Conservation (phyloP, 2,888 invertebrate genomes). For the Brachylomia viminalis region DNA sequence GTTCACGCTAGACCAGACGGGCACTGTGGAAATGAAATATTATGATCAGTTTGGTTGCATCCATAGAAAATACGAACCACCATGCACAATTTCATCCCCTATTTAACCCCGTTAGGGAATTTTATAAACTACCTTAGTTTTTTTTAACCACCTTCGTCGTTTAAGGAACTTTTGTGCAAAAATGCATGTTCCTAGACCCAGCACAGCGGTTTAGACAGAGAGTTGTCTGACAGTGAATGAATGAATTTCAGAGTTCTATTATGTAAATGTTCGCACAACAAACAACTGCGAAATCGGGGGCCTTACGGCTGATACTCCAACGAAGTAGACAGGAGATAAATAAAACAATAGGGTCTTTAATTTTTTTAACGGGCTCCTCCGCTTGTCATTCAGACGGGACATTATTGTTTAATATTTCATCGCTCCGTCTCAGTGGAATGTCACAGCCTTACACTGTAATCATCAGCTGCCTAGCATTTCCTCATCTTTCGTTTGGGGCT, state of each 20-base stretch:
- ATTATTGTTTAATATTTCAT: neutral
- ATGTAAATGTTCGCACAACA: neutral
- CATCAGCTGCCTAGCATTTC: neutral
- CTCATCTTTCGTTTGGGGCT: too few species aligned
- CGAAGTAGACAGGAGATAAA: neutral
- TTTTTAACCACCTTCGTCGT: neutral
- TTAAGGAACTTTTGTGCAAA: neutral
- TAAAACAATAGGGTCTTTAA: neutral
- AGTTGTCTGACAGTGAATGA: neutral
- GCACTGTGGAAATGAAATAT: conserved; percentile 89
- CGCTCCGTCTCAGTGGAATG: neutral
- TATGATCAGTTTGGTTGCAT: neutral
- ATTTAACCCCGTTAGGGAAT: neutral
- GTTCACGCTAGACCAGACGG: conserved; percentile 98
- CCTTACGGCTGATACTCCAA: neutral
- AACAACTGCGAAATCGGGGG: neutral
- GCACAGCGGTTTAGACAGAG: neutral
- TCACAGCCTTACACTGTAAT: neutral
- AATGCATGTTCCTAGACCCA: neutral
- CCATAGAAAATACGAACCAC: neutral
- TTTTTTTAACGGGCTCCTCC: neutral
- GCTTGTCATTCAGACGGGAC: neutral
- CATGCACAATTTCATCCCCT: neutral
- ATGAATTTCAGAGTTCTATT: neutral
- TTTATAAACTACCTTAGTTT: neutral